phyloP scores from a whole-genome alignment of 2,797 vertebrate genomes.

The Kryptopterus vitreolus region DNA sequence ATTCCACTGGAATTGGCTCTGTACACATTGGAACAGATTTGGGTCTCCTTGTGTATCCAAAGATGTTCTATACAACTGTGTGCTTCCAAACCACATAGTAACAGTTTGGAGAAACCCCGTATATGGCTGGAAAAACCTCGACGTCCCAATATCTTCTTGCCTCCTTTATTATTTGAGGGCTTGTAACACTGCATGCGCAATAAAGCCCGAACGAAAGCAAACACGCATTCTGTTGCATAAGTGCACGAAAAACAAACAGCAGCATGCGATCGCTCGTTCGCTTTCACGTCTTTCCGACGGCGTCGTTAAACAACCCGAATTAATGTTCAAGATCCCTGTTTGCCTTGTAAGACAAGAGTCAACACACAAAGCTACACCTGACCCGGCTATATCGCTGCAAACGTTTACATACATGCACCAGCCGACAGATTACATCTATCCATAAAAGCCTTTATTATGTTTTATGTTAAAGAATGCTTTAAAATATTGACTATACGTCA shows the following conservation, averaged over 20 bases:
- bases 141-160: not conserved
- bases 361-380: not conserved
- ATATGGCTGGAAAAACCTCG: too few relatives aligned
- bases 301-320: not conserved
- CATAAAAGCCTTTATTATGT: not conserved
- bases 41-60: too few relatives aligned
- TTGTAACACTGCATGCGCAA: too few relatives aligned
- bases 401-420: not conserved
- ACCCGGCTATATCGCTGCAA: not conserved
- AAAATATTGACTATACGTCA: too few relatives aligned
- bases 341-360: slow-evolving; percentile 15
- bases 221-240: not conserved
- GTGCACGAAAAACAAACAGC: not conserved
- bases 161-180: not conserved
- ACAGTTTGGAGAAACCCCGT: too few relatives aligned
- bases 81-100: too few relatives aligned
- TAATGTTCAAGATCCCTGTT: slow-evolving; percentile 6
- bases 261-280: not conserved
- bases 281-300: not conserved
- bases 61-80: too few relatives aligned
- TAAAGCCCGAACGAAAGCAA: too few relatives aligned
- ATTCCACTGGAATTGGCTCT: too few relatives aligned
- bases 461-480: too few relatives aligned
- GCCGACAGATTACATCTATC: too few relatives aligned
- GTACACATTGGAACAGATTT: too few relatives aligned